Percentiles rank a stretch among this genome's conserved stretches.
phyloP scores from a whole-genome alignment of 2,797 vertebrate genomes.

The Urocyon cinereoargenteus region DNA sequence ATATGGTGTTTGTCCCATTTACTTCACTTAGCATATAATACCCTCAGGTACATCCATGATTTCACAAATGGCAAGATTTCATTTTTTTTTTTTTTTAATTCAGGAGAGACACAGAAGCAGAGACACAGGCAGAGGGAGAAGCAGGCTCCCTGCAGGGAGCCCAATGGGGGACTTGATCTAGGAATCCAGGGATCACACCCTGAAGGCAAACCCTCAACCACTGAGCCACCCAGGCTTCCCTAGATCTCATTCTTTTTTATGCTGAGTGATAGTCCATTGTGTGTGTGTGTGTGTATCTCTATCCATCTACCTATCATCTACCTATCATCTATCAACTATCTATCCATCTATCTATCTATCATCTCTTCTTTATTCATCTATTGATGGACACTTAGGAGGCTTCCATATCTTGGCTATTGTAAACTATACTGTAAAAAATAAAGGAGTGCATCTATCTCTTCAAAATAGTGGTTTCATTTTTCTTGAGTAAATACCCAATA shows the following conservation, averaged over 20 bases:
- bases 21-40: neutral
- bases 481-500: neutral
- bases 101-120: too few species aligned
- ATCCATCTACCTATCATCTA: neutral
- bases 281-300: neutral
- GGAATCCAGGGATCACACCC: too few species aligned
- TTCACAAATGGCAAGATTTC: neutral
- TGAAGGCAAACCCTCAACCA: too few species aligned
- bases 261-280: neutral
- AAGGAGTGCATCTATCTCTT: neutral
- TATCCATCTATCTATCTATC: too few species aligned
- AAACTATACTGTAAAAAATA: neutral
- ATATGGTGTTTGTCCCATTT: neutral
- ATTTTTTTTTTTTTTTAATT: neutral
- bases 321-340: neutral
- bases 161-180: too few species aligned
- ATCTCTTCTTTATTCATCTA: neutral
- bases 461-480: neutral
- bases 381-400: neutral
- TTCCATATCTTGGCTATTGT: neutral
- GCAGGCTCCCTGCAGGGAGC: too few species aligned
- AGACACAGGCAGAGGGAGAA: too few species aligned
- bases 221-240: too few species aligned
- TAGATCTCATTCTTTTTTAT: neutral
- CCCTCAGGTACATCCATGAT: neutral